Percentiles rank a stretch among this genome's conserved stretches.
These are phyloP conservation scores for Litocranius walleri DNA, from an alignment of 2,113 vertebrate genomes.

Conservation along the genomic window DNA sequence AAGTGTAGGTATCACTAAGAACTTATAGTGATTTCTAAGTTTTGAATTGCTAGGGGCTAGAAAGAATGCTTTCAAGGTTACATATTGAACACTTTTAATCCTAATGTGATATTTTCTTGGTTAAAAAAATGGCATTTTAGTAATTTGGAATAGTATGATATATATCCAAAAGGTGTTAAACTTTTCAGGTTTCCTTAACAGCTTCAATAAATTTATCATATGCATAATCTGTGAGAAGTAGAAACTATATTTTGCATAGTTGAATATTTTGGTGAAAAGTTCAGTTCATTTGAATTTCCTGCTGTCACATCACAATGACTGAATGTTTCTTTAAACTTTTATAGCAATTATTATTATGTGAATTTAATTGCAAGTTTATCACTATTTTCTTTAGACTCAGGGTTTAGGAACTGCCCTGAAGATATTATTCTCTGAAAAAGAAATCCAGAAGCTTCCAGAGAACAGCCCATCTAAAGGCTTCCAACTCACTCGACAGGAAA, in stretches of 20 bases:
- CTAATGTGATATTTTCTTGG: not conserved
- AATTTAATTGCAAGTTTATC: not conserved
- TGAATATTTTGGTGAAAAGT: not conserved
- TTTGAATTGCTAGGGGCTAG: not conserved
- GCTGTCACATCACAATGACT: not conserved
- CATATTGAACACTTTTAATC: not conserved
- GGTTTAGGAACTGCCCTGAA: slow-evolving; percentile 96
- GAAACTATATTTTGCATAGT: not conserved
- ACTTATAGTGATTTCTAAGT: not conserved
- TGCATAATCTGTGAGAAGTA: not conserved
- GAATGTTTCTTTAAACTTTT: not conserved
- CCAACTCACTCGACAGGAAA: slow-evolving; percentile 95
- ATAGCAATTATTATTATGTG: not conserved
- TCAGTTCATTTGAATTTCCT: not conserved
- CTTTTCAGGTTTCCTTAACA: not conserved
- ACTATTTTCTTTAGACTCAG: slow-evolving; percentile 85
- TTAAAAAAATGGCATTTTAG: not conserved
- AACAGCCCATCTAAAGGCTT: slow-evolving; percentile 94
- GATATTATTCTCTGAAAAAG: slow-evolving; percentile 96
- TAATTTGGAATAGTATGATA: not conserved
- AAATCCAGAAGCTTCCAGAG: slow-evolving; percentile 94
- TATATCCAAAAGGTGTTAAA: not conserved
- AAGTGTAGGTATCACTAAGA: not conserved
- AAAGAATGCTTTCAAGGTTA: not conserved
- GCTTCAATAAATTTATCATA: not conserved